Evolutionary conservation across 2,888 invertebrate species (phyloP), one percentile per base, ranked within the genome.

Genomic region (Heteropelma amictum): DNA sequence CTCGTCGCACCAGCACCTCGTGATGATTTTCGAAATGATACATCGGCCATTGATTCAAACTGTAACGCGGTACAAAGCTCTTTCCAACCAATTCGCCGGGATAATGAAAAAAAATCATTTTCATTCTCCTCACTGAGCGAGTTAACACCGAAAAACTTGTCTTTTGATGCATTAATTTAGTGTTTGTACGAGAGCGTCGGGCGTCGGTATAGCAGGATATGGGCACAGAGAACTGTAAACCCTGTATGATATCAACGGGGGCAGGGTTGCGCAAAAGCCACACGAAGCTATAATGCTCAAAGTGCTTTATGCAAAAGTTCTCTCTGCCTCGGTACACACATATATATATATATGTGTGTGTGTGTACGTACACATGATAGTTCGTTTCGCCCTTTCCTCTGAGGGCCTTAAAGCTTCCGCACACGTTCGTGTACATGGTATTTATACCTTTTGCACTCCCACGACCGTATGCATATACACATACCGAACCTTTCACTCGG

Each of bases 221-320:
- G 65, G 8, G 23, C 26, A 14, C 26, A 40, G 40, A n/a, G 42
- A 12, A 51, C 26, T 40, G 42, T 63, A 47, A 33, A 47, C 7
- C 49, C 23, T 35, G 12, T 47, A 40, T 54, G 35, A 35, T 26
- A 30, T 26, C 10, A 21, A 28, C 12, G 45, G 12, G 28, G 19
- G 17, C 12, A 7, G 12, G 35, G 33, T 70, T 49, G 40, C 60
- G 47, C 47, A 54, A 69, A 75, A 70, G 68, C 70, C 65, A 61
- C 54, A 70, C 70, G 38, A 45, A 21, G 58, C 47, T 60, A 33
- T 65, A 60, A 70, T 65, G 65, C 70, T 65, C 74, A 67, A 67
- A 75, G 74, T 70, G 70, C 70, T 70, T 70, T 56, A 42, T 65
- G 54, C 47, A 40, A 65, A 74, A 74, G 70, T 74, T 70, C 47